phyloP scores from a whole-genome alignment of 2,888 invertebrate species.

The Odontothrips loti region DNA sequence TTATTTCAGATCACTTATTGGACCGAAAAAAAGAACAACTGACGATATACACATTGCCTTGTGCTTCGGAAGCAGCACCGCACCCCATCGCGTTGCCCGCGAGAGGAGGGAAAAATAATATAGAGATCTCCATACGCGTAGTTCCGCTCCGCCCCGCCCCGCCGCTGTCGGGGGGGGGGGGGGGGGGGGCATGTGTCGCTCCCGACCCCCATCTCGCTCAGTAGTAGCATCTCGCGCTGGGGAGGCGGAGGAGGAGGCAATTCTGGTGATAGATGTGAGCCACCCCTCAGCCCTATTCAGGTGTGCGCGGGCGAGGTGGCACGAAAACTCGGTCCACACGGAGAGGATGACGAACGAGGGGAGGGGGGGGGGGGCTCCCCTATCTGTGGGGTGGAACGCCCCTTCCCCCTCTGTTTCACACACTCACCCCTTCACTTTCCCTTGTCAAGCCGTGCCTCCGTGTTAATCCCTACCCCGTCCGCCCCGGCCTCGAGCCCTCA shows the following conservation, averaged over 20 bases:
- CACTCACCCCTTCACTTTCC: not conserved
- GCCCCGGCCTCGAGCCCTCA: not conserved
- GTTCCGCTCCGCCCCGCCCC: too few relatives aligned
- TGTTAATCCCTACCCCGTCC: not conserved
- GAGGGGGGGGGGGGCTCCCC: not conserved
- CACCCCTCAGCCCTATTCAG: not conserved
- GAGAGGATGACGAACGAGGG: not conserved
- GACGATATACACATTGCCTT: too few relatives aligned
- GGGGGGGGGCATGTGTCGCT: too few relatives aligned
- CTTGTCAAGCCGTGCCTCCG: slow-evolving; percentile 1
- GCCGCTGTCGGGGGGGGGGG: too few relatives aligned
- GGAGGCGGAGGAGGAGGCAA: not conserved
- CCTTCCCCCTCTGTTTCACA: not conserved
- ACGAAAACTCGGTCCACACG: not conserved
- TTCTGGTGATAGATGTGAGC: not conserved
- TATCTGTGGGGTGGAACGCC: too few relatives aligned
- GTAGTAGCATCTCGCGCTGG: not conserved
- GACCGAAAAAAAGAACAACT: too few relatives aligned
- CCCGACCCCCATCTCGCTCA: too few relatives aligned
- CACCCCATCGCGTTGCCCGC: not conserved
- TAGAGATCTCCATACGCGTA: too few relatives aligned
- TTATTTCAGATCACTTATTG: too few relatives aligned
- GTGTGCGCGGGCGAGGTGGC: not conserved
- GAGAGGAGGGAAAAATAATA: not conserved
- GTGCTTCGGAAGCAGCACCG: too few relatives aligned